Evolutionary conservation across 2,797 vertebrate genomes (phyloP).

Genomic region (Thripadectes ignobilis): DNA sequence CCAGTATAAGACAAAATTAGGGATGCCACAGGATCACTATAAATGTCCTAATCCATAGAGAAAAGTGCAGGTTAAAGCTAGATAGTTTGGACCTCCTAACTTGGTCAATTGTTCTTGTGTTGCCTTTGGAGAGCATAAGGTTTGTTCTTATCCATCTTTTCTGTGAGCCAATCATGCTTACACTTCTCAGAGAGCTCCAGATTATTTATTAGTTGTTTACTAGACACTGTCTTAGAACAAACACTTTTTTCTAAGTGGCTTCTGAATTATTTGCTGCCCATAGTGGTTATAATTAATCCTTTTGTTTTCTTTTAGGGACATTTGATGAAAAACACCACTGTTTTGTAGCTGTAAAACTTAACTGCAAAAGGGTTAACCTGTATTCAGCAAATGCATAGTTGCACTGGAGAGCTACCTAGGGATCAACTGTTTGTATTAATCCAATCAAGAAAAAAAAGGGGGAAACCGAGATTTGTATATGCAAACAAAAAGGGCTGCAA

Average conservation of each 20-base stretch:
- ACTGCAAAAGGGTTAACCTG: not conserved
- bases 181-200: not conserved
- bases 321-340: not conserved
- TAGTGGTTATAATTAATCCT: not conserved
- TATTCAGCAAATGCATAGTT: not conserved
- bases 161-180: not conserved
- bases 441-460: not conserved
- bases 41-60: not conserved
- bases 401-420: not conserved
- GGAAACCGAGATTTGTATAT: rapidly evolving
- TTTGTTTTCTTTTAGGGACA: not conserved
- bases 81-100: rapidly evolving
- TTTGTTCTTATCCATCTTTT: not conserved
- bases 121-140: not conserved
- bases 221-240: not conserved
- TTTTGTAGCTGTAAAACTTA: not conserved
- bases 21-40: not conserved
- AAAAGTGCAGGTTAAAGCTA: not conserved
- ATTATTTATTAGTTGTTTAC: not conserved
- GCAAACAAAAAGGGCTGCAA: not conserved
- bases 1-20: not conserved
- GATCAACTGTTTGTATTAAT: not conserved
- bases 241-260: not conserved
- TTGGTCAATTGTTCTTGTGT: not conserved
- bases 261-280: not conserved